Base-by-base conservation (phyloP, 2,113 vertebrate species). In the Cyanistes caeruleus region DNA sequence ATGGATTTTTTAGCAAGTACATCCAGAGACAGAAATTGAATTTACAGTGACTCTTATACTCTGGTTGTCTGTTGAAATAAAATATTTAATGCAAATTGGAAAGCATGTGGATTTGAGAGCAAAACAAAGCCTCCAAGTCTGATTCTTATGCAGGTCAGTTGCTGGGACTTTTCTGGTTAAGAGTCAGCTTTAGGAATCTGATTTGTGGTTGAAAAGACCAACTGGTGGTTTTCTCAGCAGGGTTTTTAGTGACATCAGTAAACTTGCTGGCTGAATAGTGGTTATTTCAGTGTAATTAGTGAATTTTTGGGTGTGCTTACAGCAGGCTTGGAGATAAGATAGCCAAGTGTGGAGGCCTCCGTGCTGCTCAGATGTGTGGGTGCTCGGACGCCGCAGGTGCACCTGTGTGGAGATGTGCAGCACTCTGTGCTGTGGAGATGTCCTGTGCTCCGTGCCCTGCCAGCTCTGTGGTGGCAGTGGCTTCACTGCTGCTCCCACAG, bases 161-260 rank as follows among this genome's bases (percentile, higher is more conserved):
- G 46, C 60, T 65, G 63, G 21, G 44, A 88, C 59, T 86, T 80
- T 51, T 86, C 70, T 95, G 90, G 92, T 96, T 95, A 89, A 10
- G 13, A 96, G 84, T 94, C 92, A 95, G 88, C 60, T 94, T 92
- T 53, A 90, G 69, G 76, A 93, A 88, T 85, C 56, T 89, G 85
- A 88, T 86, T 90, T 2, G 41, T 95, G 92, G 96, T 86, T 96
- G 88, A 64, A 81, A 87, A 94, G 83, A 92, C 89, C 90, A 96
- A n/a, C 68, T 0, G 1, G 80, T 93, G 88, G 92, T 94, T 97
- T 96, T 90, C 68, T 92, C 76, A 86, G 83, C 48, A 60, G 49
- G 21, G 76, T 49, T 78, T 84, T 89, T 75, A 6, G 3, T 92
- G 76, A 84, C 83, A 86, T 84, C 52, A 68, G 1, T 94, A 91